These are phyloP conservation scores for Smittia aterrima DNA, from an alignment of 2,888 invertebrate species.

Conservation along the genomic window DNA sequence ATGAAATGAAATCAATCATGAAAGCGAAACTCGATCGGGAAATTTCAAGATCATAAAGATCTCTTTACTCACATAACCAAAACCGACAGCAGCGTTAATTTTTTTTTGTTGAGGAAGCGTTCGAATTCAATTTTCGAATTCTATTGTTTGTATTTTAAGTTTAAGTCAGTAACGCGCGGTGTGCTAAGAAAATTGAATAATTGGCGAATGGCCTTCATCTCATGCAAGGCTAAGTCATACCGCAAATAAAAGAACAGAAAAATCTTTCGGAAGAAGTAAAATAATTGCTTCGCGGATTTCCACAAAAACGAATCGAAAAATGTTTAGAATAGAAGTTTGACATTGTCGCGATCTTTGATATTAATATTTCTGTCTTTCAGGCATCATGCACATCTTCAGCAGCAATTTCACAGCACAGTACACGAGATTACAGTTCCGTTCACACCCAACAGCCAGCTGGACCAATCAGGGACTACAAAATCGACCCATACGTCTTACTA, in stretches of 20 bases:
- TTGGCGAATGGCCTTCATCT: conserved; percentile 2
- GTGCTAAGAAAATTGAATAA: background rate
- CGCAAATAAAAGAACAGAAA: background rate
- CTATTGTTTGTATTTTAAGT: background rate
- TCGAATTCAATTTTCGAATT: background rate
- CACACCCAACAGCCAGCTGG: conserved; percentile 74
- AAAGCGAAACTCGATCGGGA: background rate
- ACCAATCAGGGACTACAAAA: conserved; percentile 74
- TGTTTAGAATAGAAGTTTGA: background rate
- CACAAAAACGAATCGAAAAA: background rate
- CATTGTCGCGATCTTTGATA: background rate
- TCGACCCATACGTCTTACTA: conserved; percentile 82
- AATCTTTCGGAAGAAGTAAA: background rate
- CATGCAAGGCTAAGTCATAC: background rate
- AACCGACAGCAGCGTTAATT: no score
- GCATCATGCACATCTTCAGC: conserved; percentile 35
- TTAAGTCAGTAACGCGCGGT: conserved; percentile 1
- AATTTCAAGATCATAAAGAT: background rate
- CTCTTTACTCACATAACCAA: background rate
- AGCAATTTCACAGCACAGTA: conserved; percentile 42
- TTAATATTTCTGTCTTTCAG: background rate
- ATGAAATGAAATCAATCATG: background rate
- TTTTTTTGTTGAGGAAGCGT: no score
- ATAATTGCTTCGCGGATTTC: conserved; percentile 7
- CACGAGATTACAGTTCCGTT: conserved; percentile 66